Percentiles rank a stretch among this genome's conserved stretches.
Conservation (phyloP, 1,140 invertebrate species). For the Pseudomyrmex concolor region DNA sequence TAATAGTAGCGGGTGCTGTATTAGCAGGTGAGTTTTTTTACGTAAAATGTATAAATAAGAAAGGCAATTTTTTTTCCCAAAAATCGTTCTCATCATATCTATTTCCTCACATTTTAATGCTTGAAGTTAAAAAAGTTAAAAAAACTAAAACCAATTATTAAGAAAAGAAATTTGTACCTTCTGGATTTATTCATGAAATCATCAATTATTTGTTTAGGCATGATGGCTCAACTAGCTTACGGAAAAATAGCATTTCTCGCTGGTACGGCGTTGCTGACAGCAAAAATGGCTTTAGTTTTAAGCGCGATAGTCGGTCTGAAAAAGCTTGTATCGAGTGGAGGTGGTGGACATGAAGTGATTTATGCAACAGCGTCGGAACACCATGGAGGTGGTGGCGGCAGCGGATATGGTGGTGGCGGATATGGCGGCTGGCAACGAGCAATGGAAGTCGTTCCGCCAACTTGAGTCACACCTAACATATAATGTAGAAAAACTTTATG, state of each 20-base stretch:
- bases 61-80: background rate
- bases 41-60: background rate
- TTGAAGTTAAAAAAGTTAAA: background rate
- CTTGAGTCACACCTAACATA: slow-evolving; percentile 67
- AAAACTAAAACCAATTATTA: background rate
- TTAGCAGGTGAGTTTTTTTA: slow-evolving; percentile 85
- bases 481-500: background rate
- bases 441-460: slow-evolving; percentile 79
- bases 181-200: background rate
- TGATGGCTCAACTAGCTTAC: slow-evolving; percentile 88
- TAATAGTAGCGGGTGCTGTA: slow-evolving; percentile 88
- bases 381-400: slow-evolving; percentile 81
- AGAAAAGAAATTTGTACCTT: background rate
- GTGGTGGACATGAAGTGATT: slow-evolving; percentile 86
- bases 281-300: slow-evolving; percentile 89
- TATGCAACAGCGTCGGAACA: slow-evolving; percentile 85
- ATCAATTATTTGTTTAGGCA: slow-evolving; percentile 76
- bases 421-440: slow-evolving; percentile 86
- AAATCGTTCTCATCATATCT: background rate
- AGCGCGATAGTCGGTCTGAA: slow-evolving; percentile 88
- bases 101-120: slow-evolving; percentile 6
- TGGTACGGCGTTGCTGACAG: slow-evolving; percentile 88
- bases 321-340: slow-evolving; percentile 85
- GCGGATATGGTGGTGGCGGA: slow-evolving; percentile 75
- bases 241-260: slow-evolving; percentile 89